Base-by-base conservation (phyloP, 2,797 vertebrate species). In the Pogoniulus pusillus region DNA sequence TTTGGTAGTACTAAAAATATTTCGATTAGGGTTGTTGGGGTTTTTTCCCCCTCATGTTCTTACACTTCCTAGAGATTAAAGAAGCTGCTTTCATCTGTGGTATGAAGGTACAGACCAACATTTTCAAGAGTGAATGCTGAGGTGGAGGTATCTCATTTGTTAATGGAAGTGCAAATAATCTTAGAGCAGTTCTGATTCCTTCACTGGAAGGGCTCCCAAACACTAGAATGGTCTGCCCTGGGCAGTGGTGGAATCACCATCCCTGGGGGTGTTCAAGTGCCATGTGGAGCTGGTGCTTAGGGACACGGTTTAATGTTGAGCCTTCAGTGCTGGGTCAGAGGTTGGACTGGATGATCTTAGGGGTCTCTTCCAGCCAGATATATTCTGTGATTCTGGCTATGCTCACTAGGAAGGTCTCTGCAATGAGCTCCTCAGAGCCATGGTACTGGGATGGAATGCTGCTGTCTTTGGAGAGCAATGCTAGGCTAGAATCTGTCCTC, bases 401-500 rank as follows among this genome's bases (percentile, higher is more conserved):
- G 34, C 63, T 79, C 41, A 3, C 26, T 12, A 0, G n/a, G 32
- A 53, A 32, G 26, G 26, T 57, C 54, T 35, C 53, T 0, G 0
- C 0, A 0, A 16, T 4, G 8, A 47, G 59, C 41, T 45, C 27
- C 57, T 57, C 3, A 1, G 32, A 16, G 24, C 16, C 0, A 0
- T 0, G 3, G 19, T 39, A 12, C 27, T 12, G n/a, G 39, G 12
- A 16, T n/a, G 72, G 24, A 20, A 30, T 0, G 3, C 16, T 1
- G 2, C 8, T 13, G 23, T 10, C 54, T 47, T 35, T 14, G 18
- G 45, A 27, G 19, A 74, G 27, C 41, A 18, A 12, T 22, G 57
- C 43, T 45, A 26, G 9, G 9, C 13, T 24, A 4, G 41, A 34
- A 76, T 12, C 9, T 35, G 12, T 8, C 14, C 20, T n/a, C 60